A percentile compares a stretch with the other conserved stretches of the same genome.
Evolutionary conservation across 2,113 vertebrate genomes (phyloP).

Genomic region (Cryptotis parvus): DNA sequence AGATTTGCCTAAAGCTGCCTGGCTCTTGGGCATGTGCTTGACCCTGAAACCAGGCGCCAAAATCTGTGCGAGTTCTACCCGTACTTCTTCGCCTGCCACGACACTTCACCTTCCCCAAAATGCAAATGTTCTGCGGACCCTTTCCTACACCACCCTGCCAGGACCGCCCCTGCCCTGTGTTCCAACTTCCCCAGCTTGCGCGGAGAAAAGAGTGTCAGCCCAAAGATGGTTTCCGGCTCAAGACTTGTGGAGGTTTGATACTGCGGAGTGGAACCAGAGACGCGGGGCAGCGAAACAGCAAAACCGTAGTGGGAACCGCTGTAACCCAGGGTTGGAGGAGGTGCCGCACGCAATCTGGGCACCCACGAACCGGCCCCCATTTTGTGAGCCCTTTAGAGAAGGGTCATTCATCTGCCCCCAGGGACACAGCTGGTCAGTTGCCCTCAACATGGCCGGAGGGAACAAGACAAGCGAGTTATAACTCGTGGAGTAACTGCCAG

Average conservation of each 20-base stretch:
- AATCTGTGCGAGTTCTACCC: not conserved
- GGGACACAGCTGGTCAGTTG: not conserved
- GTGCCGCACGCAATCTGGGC: no score
- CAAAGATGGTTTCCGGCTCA: not conserved
- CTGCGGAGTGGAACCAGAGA: slow-evolving; percentile 19
- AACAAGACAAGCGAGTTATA: not conserved
- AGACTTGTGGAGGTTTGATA: not conserved
- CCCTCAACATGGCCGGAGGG: not conserved
- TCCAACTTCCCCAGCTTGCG: not conserved
- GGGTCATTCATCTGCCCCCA: not conserved
- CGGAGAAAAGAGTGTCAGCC: not conserved
- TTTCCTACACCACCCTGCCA: not conserved
- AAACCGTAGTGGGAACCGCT: not conserved
- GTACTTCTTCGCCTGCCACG: not conserved
- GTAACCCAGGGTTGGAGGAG: fast-evolving
- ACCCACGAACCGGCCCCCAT: not conserved
- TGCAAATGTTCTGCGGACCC: not conserved
- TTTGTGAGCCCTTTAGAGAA: not conserved
- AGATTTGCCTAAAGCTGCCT: not conserved
- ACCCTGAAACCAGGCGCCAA: not conserved
- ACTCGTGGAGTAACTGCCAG: no score
- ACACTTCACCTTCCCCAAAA: not conserved
- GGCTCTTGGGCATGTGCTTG: not conserved
- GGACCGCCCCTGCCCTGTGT: not conserved
- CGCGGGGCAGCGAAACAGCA: not conserved